Conservation (phyloP, 2,797 vertebrate species). For the Morus bassanus region DNA sequence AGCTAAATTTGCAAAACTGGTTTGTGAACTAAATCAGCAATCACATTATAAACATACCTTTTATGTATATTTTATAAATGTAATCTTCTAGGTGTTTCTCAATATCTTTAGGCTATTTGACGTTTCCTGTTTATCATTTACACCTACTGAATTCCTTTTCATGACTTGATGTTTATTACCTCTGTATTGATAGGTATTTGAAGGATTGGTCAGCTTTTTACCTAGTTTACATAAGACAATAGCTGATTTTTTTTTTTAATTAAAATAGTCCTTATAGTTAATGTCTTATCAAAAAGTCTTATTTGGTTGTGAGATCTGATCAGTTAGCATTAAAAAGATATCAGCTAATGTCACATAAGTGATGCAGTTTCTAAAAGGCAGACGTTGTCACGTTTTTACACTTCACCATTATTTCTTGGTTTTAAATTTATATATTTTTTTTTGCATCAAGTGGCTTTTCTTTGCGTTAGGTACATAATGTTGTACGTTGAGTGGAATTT, state of each 20-base stretch:
- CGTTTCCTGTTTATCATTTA: constrained; percentile 3
- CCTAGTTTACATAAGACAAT: not conserved
- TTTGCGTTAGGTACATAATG: not conserved
- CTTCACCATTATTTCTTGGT: not conserved
- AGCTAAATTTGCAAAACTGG: not conserved
- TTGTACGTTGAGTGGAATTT: not conserved
- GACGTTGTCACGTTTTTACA: not conserved
- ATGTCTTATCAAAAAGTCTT: not conserved
- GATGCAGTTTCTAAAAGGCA: not conserved
- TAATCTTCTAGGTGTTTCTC: not conserved
- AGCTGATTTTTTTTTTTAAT: not conserved
- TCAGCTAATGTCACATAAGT: not conserved
- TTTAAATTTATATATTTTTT: not conserved
- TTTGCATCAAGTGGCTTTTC: not conserved
- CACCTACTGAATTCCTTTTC: not conserved
- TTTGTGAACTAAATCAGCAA: not conserved
- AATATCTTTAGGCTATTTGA: not conserved
- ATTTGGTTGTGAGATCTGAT: not conserved
- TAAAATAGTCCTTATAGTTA: not conserved
- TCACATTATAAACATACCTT: not conserved
- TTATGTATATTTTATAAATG: not conserved
- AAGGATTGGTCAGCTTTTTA: not conserved
- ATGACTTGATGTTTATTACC: not conserved
- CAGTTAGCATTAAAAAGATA: not conserved
- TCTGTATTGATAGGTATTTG: not conserved